phyloP scores from a whole-genome alignment of 2,113 vertebrate genomes.

The Channa argus region DNA sequence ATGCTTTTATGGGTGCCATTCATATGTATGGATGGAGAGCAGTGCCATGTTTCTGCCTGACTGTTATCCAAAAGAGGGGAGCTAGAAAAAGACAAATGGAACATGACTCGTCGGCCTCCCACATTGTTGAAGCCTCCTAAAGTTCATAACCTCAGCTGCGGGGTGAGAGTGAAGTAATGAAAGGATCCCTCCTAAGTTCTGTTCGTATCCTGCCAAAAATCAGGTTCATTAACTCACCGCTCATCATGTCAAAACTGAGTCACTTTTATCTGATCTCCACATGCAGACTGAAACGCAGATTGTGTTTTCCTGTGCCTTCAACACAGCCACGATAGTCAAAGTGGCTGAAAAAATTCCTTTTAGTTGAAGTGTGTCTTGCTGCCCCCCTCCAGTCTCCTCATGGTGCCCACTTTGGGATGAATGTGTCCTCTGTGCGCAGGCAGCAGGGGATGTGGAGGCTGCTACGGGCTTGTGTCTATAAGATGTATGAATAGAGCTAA shows the following conservation, averaged over 20 bases:
- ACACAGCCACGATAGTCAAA: slow-evolving; percentile 50
- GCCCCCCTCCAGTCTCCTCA: slow-evolving; percentile 44
- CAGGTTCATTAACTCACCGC: slow-evolving; percentile 55
- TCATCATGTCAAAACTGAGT: slow-evolving; percentile 68
- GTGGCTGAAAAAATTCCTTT: slow-evolving; percentile 61
- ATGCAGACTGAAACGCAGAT: slow-evolving; percentile 6
- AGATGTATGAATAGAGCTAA: slow-evolving; percentile 56
- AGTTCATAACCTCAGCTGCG: slow-evolving; percentile 57
- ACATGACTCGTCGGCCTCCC: neutral
- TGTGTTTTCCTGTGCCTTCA: slow-evolving; percentile 47
- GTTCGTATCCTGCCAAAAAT: slow-evolving; percentile 56
- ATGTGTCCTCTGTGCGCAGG: slow-evolving; percentile 80
- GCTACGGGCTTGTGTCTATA: slow-evolving; percentile 60
- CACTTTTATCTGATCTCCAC: slow-evolving; percentile 61
- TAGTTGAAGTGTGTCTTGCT: slow-evolving; percentile 58
- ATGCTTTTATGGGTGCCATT: slow-evolving; percentile 41
- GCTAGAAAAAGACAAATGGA: neutral
- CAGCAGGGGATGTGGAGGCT: slow-evolving; percentile 59
- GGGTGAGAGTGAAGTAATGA: slow-evolving; percentile 25
- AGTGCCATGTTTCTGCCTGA: neutral
- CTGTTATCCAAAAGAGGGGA: slow-evolving; percentile 18
- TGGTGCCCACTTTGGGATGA: slow-evolving; percentile 78
- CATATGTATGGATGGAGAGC: slow-evolving; percentile 23
- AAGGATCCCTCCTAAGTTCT: slow-evolving; percentile 46
- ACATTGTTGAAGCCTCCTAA: slow-evolving; percentile 1